phyloP scores from a whole-genome alignment of 30 jellyfish, hydroid and myxozoan genomes.

The Turritopsis rubra region DNA sequence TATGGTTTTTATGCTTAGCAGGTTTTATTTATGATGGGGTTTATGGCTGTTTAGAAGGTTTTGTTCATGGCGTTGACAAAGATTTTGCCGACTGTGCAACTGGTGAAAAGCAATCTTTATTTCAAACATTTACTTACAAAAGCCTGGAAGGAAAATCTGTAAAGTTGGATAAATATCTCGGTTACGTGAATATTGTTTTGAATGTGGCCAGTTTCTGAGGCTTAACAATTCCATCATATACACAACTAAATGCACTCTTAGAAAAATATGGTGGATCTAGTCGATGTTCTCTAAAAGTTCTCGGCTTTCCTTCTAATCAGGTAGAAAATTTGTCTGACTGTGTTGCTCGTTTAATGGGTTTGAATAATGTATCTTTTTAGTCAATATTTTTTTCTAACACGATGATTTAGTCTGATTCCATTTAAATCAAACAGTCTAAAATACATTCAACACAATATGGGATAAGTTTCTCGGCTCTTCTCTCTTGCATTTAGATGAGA shows the following conservation, averaged over 20 bases:
- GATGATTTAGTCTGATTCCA: no score
- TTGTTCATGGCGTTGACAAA: not conserved
- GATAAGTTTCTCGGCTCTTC: no score
- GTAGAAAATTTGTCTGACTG: slow-evolving; percentile 5
- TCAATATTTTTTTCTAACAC: no score
- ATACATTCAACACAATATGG: no score
- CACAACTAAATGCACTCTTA: slow-evolving; percentile 84
- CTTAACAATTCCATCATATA: slow-evolving; percentile 49
- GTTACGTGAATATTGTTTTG: slow-evolving; percentile 57
- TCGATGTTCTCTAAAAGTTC: slow-evolving; percentile 25
- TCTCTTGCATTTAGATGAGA: no score
- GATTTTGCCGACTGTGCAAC: not conserved
- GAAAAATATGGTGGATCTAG: slow-evolving; percentile 38
- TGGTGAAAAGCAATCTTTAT: not conserved
- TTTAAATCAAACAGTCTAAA: no score
- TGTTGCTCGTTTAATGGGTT: no score
- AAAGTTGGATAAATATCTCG: slow-evolving; percentile 50
- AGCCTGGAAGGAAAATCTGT: slow-evolving; percentile 43
- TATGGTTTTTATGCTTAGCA: no score
- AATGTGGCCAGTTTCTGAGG: slow-evolving; percentile 98
- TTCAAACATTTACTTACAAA: not conserved
- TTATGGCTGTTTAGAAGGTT: no score
- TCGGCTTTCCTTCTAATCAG: slow-evolving; percentile 49
- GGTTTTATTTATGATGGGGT: no score
- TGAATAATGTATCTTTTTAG: no score